Percentiles rank a stretch among this genome's conserved stretches.
Conservation (phyloP, 2,797 vertebrate species). For the Anomalospiza imberbis region DNA sequence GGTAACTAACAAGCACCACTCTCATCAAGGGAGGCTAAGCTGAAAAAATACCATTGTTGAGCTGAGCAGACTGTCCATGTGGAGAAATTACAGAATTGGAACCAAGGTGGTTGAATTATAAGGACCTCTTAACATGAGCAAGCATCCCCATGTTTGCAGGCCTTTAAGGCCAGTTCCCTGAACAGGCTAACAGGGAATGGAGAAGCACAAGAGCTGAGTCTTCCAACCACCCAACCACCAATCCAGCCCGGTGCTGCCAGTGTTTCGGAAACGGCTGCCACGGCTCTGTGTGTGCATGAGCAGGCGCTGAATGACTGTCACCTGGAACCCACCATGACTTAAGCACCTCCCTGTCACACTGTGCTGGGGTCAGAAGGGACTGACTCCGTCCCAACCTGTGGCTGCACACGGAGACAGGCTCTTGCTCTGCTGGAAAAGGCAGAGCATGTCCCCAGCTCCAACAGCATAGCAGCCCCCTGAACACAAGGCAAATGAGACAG, state of each 20-base stretch:
- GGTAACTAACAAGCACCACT: background rate
- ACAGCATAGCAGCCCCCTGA: background rate
- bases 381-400: accelerated
- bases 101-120: background rate
- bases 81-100: background rate
- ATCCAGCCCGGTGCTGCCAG: accelerated
- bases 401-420: accelerated
- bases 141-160: background rate
- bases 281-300: accelerated
- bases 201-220: background rate
- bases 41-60: background rate
- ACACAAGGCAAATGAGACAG: background rate
- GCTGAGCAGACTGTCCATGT: background rate
- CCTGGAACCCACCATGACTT: background rate
- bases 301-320: background rate
- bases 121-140: accelerated
- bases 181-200: background rate
- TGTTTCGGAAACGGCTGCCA: background rate
- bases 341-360: background rate
- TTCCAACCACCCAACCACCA: background rate
- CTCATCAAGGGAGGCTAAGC: background rate
- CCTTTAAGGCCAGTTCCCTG: background rate
- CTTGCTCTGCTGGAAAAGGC: background rate
- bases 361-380: background rate
- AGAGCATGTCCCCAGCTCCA: accelerated